Base-by-base conservation (phyloP, 2,797 vertebrate species). In the Anguilla anguilla region DNA sequence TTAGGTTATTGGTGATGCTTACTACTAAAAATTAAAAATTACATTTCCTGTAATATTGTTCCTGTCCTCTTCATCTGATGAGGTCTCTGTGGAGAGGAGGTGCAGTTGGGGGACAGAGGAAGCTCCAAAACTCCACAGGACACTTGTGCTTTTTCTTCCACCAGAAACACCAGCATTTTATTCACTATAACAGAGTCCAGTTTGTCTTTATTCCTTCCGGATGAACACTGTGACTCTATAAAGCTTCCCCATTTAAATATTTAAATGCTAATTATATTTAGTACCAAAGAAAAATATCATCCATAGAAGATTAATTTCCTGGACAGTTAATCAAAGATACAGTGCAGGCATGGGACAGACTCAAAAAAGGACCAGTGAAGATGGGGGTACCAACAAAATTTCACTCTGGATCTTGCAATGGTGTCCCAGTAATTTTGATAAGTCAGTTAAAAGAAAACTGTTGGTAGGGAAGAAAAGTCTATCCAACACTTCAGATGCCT, bases 401-500 rank as follows among this genome's bases (percentile, higher is more conserved):
- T 83, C 43, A 87, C 46, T 69, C 28, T 69, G 81, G 31, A 84
- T 25, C 46, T 83, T 49, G 57, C 81, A 87, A 83, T 46, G 13
- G 9, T 84, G 49, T 25, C 61, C 46, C 4, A 87, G 25, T 25
- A 25, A 72, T 69, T 39, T 19, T 46, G 64, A 53, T 57, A 31
- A 74, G 49, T 69, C 43, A 22, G 46, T 83, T 43, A 55, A 31
- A 69, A 83, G 61, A 84, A 72, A 28, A 84, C 81, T 28, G 64
- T 43, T 87, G 61, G 64, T 43, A 39, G n/a, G 49, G 69, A 84
- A 35, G 25, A 6, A 6, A 22, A 28, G 55, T 35, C 55, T 13
- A 31, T 59, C 49, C 19, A 6, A 55, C 53, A 84, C 28, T 84
- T 59, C 6, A 17, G 15, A 39, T 35, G 49, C 81, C 79, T 83